Conservation (phyloP, 2,888 invertebrate species). For the Parochlus steinenii region DNA sequence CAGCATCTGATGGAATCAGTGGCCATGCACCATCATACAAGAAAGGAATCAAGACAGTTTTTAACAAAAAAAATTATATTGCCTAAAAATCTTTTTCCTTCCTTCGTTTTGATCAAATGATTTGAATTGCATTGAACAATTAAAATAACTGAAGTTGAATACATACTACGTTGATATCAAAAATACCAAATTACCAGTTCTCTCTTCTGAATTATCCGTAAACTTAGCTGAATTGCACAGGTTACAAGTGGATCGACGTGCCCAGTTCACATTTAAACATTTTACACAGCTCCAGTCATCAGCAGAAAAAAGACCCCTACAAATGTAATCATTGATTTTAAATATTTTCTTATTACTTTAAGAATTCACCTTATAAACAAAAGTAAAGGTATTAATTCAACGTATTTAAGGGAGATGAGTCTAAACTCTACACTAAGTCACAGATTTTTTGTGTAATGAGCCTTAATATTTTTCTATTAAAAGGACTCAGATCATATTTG, state of each 20-base stretch:
- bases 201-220: slow-evolving; percentile 76
- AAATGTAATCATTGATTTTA: not conserved
- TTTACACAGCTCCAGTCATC: slow-evolving; percentile 99
- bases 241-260: slow-evolving; percentile 87
- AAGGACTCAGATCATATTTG: slow-evolving; percentile 18
- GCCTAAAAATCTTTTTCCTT: not conserved
- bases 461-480: too few species aligned
- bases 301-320: slow-evolving; percentile 59
- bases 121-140: slow-evolving; percentile 1
- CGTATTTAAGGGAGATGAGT: too few species aligned
- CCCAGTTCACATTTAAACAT: slow-evolving; percentile 98
- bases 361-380: too few species aligned
- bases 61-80: too few species aligned
- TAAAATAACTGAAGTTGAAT: slow-evolving; percentile 3
- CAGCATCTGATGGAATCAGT: too few species aligned
- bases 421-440: too few species aligned
- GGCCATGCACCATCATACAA: too few species aligned
- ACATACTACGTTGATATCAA: slow-evolving; percentile 18
- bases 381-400: too few species aligned
- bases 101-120: not conserved
- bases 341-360: slow-evolving; percentile 9
- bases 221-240: slow-evolving; percentile 98
- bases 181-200: slow-evolving; percentile 34
- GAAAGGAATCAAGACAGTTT: too few species aligned
- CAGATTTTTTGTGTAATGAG: too few species aligned